Evolutionary conservation across 2,888 invertebrate species (phyloP).

Genomic region (Matsumyia berberina): DNA sequence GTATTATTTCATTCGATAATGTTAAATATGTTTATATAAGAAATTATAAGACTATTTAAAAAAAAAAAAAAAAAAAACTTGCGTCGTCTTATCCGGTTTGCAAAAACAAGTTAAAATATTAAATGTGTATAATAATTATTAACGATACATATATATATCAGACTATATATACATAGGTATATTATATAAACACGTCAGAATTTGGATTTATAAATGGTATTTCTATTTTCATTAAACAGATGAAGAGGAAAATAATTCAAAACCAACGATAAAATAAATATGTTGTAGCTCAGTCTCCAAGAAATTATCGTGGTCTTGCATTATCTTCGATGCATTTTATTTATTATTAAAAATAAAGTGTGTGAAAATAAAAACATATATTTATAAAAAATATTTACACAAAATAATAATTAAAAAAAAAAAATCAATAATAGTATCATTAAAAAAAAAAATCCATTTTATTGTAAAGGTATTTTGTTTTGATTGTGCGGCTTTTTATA

Average conservation of each 20-base stretch:
- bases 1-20: constrained; percentile 10
- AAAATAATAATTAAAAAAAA: constrained; percentile 66
- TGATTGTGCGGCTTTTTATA: constrained; percentile 74
- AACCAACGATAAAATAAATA: constrained; percentile 82
- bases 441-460: constrained; percentile 73
- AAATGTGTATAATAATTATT: constrained; percentile 28
- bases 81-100: constrained; percentile 31
- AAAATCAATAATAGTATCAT: constrained; percentile 67
- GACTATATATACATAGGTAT: constrained; percentile 46
- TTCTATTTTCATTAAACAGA: constrained; percentile 51
- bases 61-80: constrained; percentile 30
- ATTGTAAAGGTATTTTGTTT: constrained; percentile 73
- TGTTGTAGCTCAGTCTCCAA: constrained; percentile 84
- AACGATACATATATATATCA: constrained; percentile 25
- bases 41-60: constrained; percentile 41
- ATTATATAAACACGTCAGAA: constrained; percentile 56
- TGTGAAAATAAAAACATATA: constrained; percentile 63
- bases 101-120: constrained; percentile 45
- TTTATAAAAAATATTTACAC: constrained; percentile 72
- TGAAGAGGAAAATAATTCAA: constrained; percentile 77
- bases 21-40: background rate
- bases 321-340: constrained; percentile 72
- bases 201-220: constrained; percentile 49
- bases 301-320: constrained; percentile 81
- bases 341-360: constrained; percentile 58